Percentiles rank a stretch among this genome's conserved stretches.
phyloP scores from a whole-genome alignment of 2,797 vertebrate species.

The Delichon dasypus region DNA sequence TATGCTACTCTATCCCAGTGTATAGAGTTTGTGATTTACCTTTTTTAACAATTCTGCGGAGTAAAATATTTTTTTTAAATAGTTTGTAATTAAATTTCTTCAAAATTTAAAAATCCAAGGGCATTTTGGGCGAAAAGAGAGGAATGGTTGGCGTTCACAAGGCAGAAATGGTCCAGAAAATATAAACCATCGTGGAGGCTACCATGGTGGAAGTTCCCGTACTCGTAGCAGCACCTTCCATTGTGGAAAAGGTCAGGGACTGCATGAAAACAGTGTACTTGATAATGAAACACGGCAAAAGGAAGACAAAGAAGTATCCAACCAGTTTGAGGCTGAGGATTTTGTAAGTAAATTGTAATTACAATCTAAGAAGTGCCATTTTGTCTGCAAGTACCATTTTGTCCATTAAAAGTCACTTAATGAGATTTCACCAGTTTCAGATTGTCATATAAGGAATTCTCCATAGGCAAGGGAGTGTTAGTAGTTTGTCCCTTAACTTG shows the following conservation, averaged over 20 bases:
- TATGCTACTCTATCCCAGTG: rapidly evolving
- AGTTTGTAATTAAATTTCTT: constrained; percentile 12
- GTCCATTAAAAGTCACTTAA: not conserved
- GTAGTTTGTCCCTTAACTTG: not conserved
- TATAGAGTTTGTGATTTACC: not conserved
- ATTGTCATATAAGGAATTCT: not conserved
- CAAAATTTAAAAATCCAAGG: constrained; percentile 65
- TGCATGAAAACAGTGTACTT: constrained; percentile 61
- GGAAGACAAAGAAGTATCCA: constrained; percentile 69
- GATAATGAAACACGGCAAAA: constrained; percentile 66
- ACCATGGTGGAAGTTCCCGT: constrained; percentile 66
- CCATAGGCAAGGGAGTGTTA: rapidly evolving
- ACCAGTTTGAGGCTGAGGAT: constrained; percentile 82
- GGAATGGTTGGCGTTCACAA: constrained; percentile 78
- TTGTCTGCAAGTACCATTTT: not conserved
- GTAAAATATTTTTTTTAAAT: not conserved
- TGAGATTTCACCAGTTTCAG: not conserved
- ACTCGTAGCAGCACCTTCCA: constrained; percentile 60
- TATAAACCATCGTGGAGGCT: constrained; percentile 60
- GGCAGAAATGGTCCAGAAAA: constrained; percentile 77
- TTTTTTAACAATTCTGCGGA: not conserved
- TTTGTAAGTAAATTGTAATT: constrained; percentile 78
- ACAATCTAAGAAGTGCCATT: not conserved
- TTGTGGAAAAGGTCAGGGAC: constrained; percentile 73
- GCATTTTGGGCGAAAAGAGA: constrained; percentile 79